Base-by-base conservation (phyloP, 1,140 invertebrate genomes). In the Drosophila ficusphila region DNA sequence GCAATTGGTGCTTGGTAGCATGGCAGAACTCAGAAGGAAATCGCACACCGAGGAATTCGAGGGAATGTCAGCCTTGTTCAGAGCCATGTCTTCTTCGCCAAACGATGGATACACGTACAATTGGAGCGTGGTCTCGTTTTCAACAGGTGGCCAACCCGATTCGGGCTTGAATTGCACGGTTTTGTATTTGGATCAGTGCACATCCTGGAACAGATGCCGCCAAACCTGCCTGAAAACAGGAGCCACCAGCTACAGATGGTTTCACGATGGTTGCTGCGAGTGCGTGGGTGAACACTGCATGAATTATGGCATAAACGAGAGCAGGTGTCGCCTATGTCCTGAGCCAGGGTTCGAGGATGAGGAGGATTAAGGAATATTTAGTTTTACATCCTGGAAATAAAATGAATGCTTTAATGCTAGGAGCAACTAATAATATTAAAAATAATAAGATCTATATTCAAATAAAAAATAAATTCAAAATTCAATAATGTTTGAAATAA, bases 181-280 rank as follows among this genome's bases (percentile, higher is more conserved):
- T 0, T 96, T 96, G 0, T 99, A 96, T 91, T 95, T 98, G 95
- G 94, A 95, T 8, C 94, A 97, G 79, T 98, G 97, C 91, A 96
- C 96, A 93, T 96, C 97, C 3, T 95, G 95, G 93, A 95, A 95
- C 78, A 98, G 97, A 90, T 99, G 88, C 36, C 41, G 77, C 1
- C 73, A 88, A 42, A 83, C 75, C 14, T 90, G 88, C 25, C 48
- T 85, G 4, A 69, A 71, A 16, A 82, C 78, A 31, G 88, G 88
- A 49, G 88, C 88, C 14, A 65, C 64, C 4, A 90, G 88, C 46
- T 90, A 79, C 31, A 72, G 97, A 82, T 98, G 97, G 97, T 99
- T 98, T 91, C 97, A 98, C 90, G 96, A 98, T 90, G 97, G 97
- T 1, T 99, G 97, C 82, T 99, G 97, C 92, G 96, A 98, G 91